These are phyloP conservation scores for Alosa alosa DNA, from an alignment of 2,113 vertebrate genomes.

Conservation along the genomic window DNA sequence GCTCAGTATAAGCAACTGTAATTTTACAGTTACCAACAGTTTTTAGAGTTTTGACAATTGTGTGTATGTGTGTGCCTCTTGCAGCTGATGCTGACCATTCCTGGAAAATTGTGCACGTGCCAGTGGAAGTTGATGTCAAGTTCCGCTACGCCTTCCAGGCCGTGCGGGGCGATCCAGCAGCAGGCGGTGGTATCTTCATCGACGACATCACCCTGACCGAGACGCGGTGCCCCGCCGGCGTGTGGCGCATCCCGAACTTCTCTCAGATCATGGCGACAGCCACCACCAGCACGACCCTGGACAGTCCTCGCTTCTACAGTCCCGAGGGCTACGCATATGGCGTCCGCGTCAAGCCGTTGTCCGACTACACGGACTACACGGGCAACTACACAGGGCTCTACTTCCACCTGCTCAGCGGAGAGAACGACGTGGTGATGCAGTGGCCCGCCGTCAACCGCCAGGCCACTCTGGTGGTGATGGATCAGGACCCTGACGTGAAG, in stretches of 20 bases:
- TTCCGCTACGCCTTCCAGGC: constrained; percentile 90
- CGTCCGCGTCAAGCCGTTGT: constrained; percentile 66
- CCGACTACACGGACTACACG: constrained; percentile 49
- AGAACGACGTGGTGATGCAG: constrained; percentile 80
- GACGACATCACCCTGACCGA: constrained; percentile 84
- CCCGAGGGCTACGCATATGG: constrained; percentile 84
- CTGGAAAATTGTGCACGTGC: constrained; percentile 87
- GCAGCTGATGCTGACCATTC: constrained; percentile 71
- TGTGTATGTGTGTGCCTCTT: constrained; percentile 11
- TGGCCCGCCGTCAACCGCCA: constrained; percentile 87
- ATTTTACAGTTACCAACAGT: background rate
- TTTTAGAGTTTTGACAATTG: background rate
- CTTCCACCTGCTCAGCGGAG: constrained; percentile 83
- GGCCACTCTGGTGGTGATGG: constrained; percentile 77
- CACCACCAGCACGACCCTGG: background rate
- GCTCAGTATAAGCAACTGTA: background rate
- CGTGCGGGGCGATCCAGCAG: constrained; percentile 63
- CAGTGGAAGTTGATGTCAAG: constrained; percentile 74
- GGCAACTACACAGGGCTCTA: constrained; percentile 67
- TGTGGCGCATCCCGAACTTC: constrained; percentile 83
- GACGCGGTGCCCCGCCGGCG: constrained; percentile 75
- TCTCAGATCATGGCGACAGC: constrained; percentile 67
- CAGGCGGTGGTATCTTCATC: constrained; percentile 75
- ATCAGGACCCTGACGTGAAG: constrained; percentile 79
- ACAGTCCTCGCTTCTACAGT: constrained; percentile 82